phyloP scores from a whole-genome alignment of 53 echinoderm and acorn worm genomes.

The Zoroaster sp. region DNA sequence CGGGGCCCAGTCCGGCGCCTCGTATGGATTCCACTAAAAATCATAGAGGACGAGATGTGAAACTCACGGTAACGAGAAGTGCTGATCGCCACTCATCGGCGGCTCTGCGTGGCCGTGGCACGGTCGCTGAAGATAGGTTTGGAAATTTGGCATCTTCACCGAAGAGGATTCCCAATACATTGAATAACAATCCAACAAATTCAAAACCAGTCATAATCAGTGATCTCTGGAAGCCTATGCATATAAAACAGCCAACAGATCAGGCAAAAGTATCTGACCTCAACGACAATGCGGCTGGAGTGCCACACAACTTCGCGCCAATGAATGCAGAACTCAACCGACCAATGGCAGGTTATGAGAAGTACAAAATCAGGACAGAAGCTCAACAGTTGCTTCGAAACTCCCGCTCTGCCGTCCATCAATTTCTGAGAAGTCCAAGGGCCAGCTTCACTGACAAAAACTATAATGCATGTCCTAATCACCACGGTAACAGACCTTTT shows the following conservation, averaged over 20 bases:
- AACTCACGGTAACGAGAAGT: not conserved
- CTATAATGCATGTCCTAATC: not conserved
- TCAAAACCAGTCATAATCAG: not conserved
- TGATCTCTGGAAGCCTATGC: conserved; percentile 21
- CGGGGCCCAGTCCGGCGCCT: not conserved
- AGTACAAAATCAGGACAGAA: not conserved
- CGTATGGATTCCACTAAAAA: not conserved
- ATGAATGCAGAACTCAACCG: not conserved
- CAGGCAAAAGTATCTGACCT: not conserved
- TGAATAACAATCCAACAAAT: not conserved
- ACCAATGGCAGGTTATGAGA: not conserved
- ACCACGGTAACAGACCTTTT: not conserved
- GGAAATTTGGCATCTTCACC: not conserved
- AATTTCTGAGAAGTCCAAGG: not conserved
- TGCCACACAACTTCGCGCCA: not conserved
- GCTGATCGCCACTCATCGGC: not conserved
- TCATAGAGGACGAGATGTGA: not conserved
- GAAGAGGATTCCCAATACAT: not conserved
- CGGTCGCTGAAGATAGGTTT: not conserved
- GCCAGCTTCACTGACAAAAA: not conserved
- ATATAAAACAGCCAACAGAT: not conserved
- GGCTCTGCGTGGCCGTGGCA: not conserved
- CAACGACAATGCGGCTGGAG: not conserved
- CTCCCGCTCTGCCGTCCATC: not conserved
- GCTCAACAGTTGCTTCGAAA: not conserved